Conservation (phyloP, 2,888 invertebrate species). For the Drosophila dives region DNA sequence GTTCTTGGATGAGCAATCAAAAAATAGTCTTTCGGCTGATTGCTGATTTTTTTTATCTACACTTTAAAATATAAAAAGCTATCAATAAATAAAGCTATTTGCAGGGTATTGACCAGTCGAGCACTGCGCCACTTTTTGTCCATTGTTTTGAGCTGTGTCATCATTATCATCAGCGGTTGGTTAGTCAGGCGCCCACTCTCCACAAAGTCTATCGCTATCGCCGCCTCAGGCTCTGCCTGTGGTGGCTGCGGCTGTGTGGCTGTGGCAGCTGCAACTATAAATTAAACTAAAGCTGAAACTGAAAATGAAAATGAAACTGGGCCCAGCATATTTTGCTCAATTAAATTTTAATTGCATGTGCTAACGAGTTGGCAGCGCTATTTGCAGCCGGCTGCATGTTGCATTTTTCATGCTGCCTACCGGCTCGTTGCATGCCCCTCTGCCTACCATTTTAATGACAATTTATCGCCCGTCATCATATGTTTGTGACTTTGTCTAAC, state of each 20-base stretch:
- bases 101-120: neutral
- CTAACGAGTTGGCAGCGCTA: slow-evolving; percentile 50
- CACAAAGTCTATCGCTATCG: neutral
- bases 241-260: neutral
- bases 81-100: neutral
- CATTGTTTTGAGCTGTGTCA: neutral
- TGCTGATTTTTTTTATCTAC: no score
- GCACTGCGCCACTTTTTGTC: neutral
- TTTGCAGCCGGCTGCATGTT: slow-evolving; percentile 11
- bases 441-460: slow-evolving; percentile 58
- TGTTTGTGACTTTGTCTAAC: slow-evolving; percentile 23
- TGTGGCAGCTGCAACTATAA: neutral
- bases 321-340: slow-evolving; percentile 32
- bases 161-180: slow-evolving; percentile 10
- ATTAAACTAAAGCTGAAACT: slow-evolving; percentile 1
- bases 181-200: slow-evolving; percentile 23
- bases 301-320: slow-evolving; percentile 8
- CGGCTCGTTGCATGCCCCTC: slow-evolving; percentile 13
- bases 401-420: slow-evolving; percentile 6
- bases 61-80: neutral
- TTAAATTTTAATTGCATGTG: slow-evolving; percentile 66
- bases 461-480: slow-evolving; percentile 53
- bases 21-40: no score
- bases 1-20: no score
- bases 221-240: slow-evolving; percentile 3